A percentile compares a stretch with the other conserved stretches of the same genome.
These are phyloP conservation scores for Sphecodes monilicornis DNA, from an alignment of 2,888 invertebrate genomes.

Conservation along the genomic window DNA sequence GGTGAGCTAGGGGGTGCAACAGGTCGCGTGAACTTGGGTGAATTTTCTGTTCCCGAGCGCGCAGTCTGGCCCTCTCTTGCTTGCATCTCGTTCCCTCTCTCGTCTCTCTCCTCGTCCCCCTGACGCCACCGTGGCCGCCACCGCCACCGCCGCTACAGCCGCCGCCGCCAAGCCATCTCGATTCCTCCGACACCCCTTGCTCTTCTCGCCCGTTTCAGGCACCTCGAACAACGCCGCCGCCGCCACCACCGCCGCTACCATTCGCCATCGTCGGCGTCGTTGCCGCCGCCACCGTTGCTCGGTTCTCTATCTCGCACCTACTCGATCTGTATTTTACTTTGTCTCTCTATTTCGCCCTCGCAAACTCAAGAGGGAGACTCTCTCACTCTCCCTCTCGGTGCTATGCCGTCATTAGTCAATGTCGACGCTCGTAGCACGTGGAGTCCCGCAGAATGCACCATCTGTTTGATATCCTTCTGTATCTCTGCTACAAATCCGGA, in stretches of 20 bases:
- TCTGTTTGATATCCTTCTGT: conserved; percentile 80
- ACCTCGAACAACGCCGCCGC: background rate
- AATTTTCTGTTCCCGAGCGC: conserved; percentile 84
- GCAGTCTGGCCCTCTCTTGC: conserved; percentile 78
- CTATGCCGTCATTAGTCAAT: conserved; percentile 84
- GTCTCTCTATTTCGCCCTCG: conserved; percentile 49
- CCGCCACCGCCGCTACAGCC: conserved; percentile 12
- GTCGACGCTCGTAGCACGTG: conserved; percentile 83
- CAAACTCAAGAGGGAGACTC: background rate
- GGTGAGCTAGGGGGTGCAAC: conserved; percentile 84
- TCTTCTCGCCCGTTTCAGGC: background rate
- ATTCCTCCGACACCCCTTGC: background rate
- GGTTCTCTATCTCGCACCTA: conserved; percentile 28
- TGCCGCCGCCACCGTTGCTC: conserved; percentile 7
- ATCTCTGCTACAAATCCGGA: conserved; percentile 78
- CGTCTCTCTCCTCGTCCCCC: conserved; percentile 50
- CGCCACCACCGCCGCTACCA: background rate
- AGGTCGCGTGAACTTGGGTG: conserved; percentile 84
- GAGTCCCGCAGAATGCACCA: conserved; percentile 80
- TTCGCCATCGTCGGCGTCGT: background rate
- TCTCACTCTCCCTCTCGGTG: conserved; percentile 57
- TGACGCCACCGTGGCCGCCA: conserved; percentile 37
- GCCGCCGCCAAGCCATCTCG: background rate
- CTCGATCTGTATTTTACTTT: conserved; percentile 1
- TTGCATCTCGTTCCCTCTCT: conserved; percentile 63